A percentile compares a stretch with the other conserved stretches of the same genome.
Evolutionary conservation across 2,888 invertebrate species (phyloP).

Genomic region (Diadegma fenestrale): DNA sequence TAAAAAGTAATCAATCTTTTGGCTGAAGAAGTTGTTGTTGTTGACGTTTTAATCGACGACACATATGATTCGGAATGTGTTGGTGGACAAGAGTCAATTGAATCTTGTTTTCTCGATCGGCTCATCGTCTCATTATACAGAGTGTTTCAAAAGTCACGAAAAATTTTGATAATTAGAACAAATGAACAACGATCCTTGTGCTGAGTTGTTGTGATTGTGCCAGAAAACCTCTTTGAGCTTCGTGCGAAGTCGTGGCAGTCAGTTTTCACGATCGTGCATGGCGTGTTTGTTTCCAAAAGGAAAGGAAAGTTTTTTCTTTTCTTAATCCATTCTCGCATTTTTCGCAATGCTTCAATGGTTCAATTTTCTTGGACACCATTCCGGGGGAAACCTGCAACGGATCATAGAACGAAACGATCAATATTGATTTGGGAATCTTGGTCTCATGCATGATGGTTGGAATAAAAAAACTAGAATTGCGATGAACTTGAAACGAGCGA

Average conservation of each 20-base stretch:
- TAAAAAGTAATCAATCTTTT: conserved; percentile 11
- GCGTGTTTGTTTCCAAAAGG: background rate
- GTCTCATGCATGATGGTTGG: background rate
- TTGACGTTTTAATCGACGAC: conserved; percentile 12
- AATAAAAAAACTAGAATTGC: background rate
- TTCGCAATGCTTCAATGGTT: background rate
- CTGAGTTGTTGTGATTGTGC: background rate
- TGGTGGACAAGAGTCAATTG: conserved; percentile 28
- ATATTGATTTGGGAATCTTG: background rate
- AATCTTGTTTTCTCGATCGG: conserved; percentile 32
- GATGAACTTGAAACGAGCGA: background rate
- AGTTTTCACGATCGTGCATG: background rate
- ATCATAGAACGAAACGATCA: background rate
- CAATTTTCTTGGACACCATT: background rate
- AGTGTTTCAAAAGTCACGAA: background rate
- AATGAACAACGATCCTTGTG: background rate
- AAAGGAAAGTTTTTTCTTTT: background rate
- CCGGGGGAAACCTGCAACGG: background rate
- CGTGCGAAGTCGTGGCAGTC: background rate
- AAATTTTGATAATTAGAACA: background rate
- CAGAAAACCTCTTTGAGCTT: background rate
- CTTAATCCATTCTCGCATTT: background rate
- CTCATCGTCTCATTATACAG: background rate
- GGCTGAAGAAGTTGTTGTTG: conserved; percentile 14
- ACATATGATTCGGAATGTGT: conserved; percentile 9